phyloP scores from a whole-genome alignment of 2,113 vertebrate species.

The Regulus satrapa region DNA sequence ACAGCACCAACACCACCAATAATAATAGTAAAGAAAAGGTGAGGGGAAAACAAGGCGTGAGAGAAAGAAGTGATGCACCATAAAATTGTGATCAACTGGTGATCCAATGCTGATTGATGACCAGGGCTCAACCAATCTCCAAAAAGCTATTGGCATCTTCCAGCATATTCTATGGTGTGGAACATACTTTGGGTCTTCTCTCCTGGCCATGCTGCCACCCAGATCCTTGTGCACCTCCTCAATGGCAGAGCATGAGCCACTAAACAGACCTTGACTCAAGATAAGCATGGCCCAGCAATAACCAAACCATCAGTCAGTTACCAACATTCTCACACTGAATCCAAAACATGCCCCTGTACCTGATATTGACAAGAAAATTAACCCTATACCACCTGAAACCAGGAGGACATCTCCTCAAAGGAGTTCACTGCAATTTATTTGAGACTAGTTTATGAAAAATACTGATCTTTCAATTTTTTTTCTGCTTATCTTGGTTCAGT shows the following conservation, averaged over 20 bases:
- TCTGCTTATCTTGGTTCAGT: neutral
- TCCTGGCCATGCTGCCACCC: neutral
- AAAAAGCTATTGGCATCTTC: neutral
- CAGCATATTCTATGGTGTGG: neutral
- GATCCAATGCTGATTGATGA: too few relatives aligned
- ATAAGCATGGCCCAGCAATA: neutral
- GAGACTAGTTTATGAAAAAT: neutral
- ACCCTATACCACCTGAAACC: neutral
- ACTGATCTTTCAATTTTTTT: neutral
- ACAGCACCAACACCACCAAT: neutral
- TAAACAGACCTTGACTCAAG: neutral
- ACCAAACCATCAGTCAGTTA: neutral
- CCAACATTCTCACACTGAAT: neutral
- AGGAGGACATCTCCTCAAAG: neutral
- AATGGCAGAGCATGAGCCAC: neutral
- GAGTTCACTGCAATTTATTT: neutral
- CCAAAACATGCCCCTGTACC: accelerated
- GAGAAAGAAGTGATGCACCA: neutral
- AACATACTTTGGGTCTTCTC: accelerated
- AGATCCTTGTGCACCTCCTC: neutral
- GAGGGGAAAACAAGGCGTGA: neutral
- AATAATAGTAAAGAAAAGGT: neutral
- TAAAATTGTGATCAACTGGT: neutral
- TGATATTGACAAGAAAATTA: neutral
- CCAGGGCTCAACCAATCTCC: neutral